Base-by-base conservation (phyloP, 1,140 invertebrate genomes). In the Holotrichia oblita region DNA sequence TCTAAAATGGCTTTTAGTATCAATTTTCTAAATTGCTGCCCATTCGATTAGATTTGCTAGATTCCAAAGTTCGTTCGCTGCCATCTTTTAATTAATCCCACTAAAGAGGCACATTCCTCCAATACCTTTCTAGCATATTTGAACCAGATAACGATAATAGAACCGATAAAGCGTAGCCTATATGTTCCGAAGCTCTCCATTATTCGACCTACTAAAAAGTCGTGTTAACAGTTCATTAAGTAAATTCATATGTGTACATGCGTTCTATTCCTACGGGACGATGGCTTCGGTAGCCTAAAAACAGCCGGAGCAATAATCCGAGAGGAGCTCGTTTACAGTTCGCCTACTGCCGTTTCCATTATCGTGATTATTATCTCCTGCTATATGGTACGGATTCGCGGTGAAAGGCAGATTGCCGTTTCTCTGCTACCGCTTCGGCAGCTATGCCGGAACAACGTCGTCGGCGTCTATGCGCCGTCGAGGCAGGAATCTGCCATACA, bases 221-320 rank as follows among this genome's bases (percentile, higher is more conserved):
- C 48, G 48, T 55, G 48, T 55, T 55, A 55, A 55, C 48, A 55
- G 48, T 55, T 55, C 48, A 55, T 55, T 55, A 55, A 55, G 14
- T 55, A 55, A 55, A 55, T 55, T 55, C 48, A 55, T 55, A 55
- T 14, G 48, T 17, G 48, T 55, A 55, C 48, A 17, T 55, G 48
- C 7, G 48, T 55, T 55, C 48, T 14, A 17, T 55, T 17, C 48
- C 8, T 48, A 48, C 17, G 17, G 17, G 14, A 17, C 48, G 48
- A 55, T 14, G 48, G 17, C 6, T 6, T 6, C 48, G 48, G 14
- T 34, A 34, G 27, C 27, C 48, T 55, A 55, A 55, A 55, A 55
- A 55, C 48, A 6, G 48, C 48, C 48, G 17, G 17, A 17, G 48
- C 48, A 55, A 55, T 55, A 55, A 55, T 55, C 48, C 48, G 48